phyloP scores from a whole-genome alignment of 92 coral and sea anemone species.

The Umimayanthus chanpuru region DNA sequence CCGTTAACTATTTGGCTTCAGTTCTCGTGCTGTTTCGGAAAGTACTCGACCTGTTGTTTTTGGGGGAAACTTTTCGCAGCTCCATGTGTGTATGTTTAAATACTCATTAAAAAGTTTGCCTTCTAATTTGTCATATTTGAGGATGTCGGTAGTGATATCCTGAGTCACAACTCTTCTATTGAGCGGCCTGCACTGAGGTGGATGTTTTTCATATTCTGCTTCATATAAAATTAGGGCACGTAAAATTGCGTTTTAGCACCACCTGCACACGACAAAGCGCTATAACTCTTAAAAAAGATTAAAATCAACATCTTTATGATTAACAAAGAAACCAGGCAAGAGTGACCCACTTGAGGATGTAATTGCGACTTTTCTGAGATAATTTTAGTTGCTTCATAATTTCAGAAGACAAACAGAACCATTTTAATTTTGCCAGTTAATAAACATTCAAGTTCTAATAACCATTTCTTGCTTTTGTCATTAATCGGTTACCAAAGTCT shows the following conservation, averaged over 20 bases:
- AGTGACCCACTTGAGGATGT: not conserved
- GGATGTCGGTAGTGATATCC: constrained; percentile 34
- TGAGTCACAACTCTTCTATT: not conserved
- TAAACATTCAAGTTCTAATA: constrained; percentile 17
- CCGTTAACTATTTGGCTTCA: not conserved
- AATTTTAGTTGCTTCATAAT: not conserved
- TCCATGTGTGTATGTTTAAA: not conserved
- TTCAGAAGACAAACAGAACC: not conserved
- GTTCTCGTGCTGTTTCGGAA: not conserved
- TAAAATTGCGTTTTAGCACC: constrained; percentile 5
- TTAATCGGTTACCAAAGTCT: not conserved
- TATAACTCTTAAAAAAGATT: not conserved
- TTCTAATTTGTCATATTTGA: constrained; percentile 22
- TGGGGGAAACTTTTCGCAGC: not conserved
- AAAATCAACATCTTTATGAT: not conserved
- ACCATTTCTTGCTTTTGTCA: not conserved
- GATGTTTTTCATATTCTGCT: not conserved
- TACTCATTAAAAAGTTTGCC: constrained; percentile 15
- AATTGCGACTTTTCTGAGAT: not conserved
- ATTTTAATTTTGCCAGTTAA: constrained; percentile 11
- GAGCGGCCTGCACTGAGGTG: not conserved
- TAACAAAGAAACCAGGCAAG: not conserved
- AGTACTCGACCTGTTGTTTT: not conserved
- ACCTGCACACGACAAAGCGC: constrained; percentile 14
- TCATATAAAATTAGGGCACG: not conserved